These are phyloP conservation scores for Myrmophylax atrothorax DNA, from an alignment of 2,113 vertebrate species.

Conservation along the genomic window DNA sequence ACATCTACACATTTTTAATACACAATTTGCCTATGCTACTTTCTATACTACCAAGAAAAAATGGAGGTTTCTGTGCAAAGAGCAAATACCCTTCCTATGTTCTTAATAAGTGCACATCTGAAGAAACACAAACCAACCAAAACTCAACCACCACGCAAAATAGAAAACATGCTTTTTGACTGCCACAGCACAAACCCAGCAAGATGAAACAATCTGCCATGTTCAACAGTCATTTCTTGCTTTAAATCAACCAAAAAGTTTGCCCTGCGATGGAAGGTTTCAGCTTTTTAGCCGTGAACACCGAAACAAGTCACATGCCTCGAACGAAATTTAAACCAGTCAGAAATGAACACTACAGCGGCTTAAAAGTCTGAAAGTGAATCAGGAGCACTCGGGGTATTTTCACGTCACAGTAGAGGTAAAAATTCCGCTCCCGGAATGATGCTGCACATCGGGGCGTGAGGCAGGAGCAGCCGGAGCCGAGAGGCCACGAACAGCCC, in stretches of 20 bases:
- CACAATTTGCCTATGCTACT: neutral
- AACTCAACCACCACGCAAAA: neutral
- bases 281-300: neutral
- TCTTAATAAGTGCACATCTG: accelerated
- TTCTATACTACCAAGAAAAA: neutral
- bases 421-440: accelerated
- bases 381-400: neutral
- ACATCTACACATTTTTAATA: neutral
- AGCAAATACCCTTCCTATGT: accelerated
- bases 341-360: accelerated
- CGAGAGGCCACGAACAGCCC: neutral
- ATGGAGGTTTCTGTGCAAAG: accelerated
- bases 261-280: neutral
- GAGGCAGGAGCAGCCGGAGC: neutral
- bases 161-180: accelerated
- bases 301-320: neutral
- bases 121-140: neutral
- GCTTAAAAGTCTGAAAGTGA: neutral
- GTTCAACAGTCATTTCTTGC: neutral
- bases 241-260: neutral
- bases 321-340: neutral
- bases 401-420: neutral
- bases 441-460: neutral
- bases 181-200: neutral
- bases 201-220: neutral